Conservation (phyloP, 92 coral and sea anemone genomes). For the Epizoanthus illoricatus region DNA sequence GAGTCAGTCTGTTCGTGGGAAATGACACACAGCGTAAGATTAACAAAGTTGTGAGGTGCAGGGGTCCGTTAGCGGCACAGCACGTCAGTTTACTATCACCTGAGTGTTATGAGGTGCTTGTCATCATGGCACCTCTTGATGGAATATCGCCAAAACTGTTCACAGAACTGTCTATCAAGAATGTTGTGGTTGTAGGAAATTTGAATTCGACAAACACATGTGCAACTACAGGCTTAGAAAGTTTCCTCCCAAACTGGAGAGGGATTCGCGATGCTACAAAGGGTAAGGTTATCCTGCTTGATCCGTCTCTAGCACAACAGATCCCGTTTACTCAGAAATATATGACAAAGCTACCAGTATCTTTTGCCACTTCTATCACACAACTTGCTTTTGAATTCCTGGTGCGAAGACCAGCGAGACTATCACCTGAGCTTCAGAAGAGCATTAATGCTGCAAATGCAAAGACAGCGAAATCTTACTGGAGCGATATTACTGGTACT, state of each 20-base stretch:
- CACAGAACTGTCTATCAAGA: not conserved
- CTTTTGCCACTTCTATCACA: not conserved
- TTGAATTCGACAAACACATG: conserved; percentile 2
- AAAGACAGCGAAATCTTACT: conserved; percentile 16
- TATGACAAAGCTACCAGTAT: not conserved
- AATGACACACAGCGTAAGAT: conserved; percentile 17
- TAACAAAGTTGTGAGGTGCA: not conserved
- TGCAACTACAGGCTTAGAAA: not conserved
- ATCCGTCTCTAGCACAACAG: not conserved
- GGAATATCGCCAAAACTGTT: not conserved
- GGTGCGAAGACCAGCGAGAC: conserved; percentile 9
- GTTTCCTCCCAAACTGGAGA: not conserved
- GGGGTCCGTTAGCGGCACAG: not conserved
- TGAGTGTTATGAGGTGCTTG: not conserved
- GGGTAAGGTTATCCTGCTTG: conserved; percentile 1
- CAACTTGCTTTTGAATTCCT: conserved; percentile 17
- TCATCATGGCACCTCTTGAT: conserved; percentile 18
- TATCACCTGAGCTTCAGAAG: conserved; percentile 9
- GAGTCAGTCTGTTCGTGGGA: conserved; percentile 10
- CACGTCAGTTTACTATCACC: not conserved
- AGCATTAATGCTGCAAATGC: conserved; percentile 17
- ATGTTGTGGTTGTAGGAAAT: conserved; percentile 13
- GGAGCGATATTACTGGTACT: conserved; percentile 6
- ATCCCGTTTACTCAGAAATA: not conserved
- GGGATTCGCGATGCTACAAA: conserved; percentile 17